Evolutionary conservation across 2,888 invertebrate species (phyloP), one percentile per base, ranked within the genome.

Genomic region (Neoascia interrupta): DNA sequence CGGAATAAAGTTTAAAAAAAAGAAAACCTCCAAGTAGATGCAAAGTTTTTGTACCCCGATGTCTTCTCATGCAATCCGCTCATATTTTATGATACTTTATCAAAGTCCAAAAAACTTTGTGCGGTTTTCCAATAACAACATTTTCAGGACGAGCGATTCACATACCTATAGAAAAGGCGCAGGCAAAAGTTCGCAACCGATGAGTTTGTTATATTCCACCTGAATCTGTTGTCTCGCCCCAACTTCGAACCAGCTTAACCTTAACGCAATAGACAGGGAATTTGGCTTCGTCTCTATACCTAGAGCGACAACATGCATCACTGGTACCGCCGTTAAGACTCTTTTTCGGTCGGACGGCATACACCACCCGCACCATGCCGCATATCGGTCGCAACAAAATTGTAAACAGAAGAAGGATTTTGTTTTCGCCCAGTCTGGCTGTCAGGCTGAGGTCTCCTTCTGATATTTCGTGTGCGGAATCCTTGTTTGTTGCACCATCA

Each of bases 161-260:
- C 49, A 43, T n/a, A 58, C 31, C 4, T 31, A 60, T 5, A n/a
- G 16, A 60, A 60, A 60, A 37, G 43, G 47, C n/a, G 54, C 54
- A 54, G 37, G 31, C 45, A 74, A 68, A 68, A 74, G 45, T 66
- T 53, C 54, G 28, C 39, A 61, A 68, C 60, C 54, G 68, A 68
- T 61, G 60, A 74, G 68, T 54, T 74, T 74, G 74, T 68, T 74
- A 61, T 68, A 53, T 54, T 61, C 41, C 54, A 60, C 34, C 21
- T 41, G 54, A 43, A 61, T 19, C 39, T n/a, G n/a, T n/a, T n/a
- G n/a, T n/a, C n/a, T n/a, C n/a, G n/a, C n/a, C n/a, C n/a, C n/a
- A n/a, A n/a, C n/a, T n/a, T n/a, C n/a, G n/a, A n/a, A n/a, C n/a
- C n/a, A n/a, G n/a, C n/a, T n/a, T n/a, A n/a, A n/a, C n/a, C 18